Conservation (phyloP, 2,888 invertebrate genomes). For the Mythimna loreyi region DNA sequence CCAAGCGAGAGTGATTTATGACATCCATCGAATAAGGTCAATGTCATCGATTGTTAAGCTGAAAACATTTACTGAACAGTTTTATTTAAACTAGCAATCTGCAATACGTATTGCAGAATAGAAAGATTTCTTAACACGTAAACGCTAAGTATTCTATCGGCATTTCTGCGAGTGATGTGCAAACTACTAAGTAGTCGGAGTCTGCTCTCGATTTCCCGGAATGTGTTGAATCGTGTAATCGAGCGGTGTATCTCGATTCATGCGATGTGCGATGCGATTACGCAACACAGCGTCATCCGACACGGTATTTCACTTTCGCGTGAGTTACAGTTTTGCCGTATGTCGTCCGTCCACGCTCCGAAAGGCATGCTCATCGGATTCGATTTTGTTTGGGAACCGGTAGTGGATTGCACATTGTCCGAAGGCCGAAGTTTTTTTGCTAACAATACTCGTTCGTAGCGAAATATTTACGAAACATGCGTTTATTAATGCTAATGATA, state of each 20-base stretch:
- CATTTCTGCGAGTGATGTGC: slow-evolving; percentile 66
- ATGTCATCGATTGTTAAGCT: slow-evolving; percentile 62
- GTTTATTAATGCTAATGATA: slow-evolving; percentile 70
- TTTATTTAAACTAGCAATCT: slow-evolving; percentile 36
- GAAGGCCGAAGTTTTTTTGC: slow-evolving; percentile 65
- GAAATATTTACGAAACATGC: slow-evolving; percentile 70
- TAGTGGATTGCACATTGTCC: slow-evolving; percentile 70
- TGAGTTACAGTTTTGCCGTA: slow-evolving; percentile 82
- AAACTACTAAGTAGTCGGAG: slow-evolving; percentile 61
- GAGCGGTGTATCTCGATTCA: slow-evolving; percentile 71
- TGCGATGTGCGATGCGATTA: slow-evolving; percentile 69
- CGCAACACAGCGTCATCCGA: slow-evolving; percentile 80
- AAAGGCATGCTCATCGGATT: slow-evolving; percentile 63
- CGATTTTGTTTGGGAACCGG: slow-evolving; percentile 76
- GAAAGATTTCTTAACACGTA: slow-evolving; percentile 67
- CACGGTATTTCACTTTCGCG: slow-evolving; percentile 86
- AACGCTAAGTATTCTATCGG: slow-evolving; percentile 62
- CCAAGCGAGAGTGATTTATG: slow-evolving; percentile 70
- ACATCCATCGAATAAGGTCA: slow-evolving; percentile 66
- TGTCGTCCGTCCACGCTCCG: slow-evolving; percentile 67
- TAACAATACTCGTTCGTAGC: slow-evolving; percentile 59
- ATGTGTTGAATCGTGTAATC: slow-evolving; percentile 77
- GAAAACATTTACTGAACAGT: slow-evolving; percentile 47
- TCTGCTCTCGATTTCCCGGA: slow-evolving; percentile 70
- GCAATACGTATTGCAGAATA: slow-evolving; percentile 52